A percentile compares a stretch with the other conserved stretches of the same genome.
These are phyloP conservation scores for Drosophila athabasca DNA, from an alignment of 1,140 invertebrate genomes.

Conservation along the genomic window DNA sequence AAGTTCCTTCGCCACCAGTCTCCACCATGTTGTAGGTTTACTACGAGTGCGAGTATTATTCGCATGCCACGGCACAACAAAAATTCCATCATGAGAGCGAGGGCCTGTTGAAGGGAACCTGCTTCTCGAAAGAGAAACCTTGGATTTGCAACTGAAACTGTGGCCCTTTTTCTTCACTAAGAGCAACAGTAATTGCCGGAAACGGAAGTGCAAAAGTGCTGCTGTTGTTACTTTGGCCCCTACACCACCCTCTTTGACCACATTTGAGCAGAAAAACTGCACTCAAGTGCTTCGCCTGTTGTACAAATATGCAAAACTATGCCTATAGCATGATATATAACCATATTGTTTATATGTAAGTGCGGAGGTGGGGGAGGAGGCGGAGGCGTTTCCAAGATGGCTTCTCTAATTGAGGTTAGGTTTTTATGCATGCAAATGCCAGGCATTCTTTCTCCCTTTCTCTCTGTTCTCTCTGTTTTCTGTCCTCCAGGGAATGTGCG, in stretches of 20 bases:
- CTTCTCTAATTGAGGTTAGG: slow-evolving; percentile 66
- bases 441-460: slow-evolving; percentile 5
- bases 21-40: too few species aligned
- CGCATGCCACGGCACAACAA: background rate
- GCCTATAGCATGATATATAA: slow-evolving; percentile 48
- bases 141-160: slow-evolving; percentile 9
- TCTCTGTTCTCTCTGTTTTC: background rate
- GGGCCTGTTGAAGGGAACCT: background rate
- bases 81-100: slow-evolving; percentile 35
- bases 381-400: slow-evolving; percentile 38
- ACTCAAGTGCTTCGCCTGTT: slow-evolving; percentile 52
- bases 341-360: slow-evolving; percentile 43
- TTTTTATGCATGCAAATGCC: slow-evolving; percentile 62
- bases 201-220: slow-evolving; percentile 79
- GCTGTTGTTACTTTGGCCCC: slow-evolving; percentile 50
- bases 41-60: background rate
- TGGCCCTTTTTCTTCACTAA: slow-evolving; percentile 38
- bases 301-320: slow-evolving; percentile 39
- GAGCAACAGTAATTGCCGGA: slow-evolving; percentile 72
- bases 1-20: slow-evolving; percentile 1
- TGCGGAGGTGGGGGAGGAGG: background rate
- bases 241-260: slow-evolving; percentile 2
- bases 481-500: slow-evolving; percentile 18
- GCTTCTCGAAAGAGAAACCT: too few species aligned
- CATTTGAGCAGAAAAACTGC: slow-evolving; percentile 55